These are phyloP conservation scores for Rhombomys opimus DNA, from an alignment of 2,113 vertebrate species.

Conservation along the genomic window DNA sequence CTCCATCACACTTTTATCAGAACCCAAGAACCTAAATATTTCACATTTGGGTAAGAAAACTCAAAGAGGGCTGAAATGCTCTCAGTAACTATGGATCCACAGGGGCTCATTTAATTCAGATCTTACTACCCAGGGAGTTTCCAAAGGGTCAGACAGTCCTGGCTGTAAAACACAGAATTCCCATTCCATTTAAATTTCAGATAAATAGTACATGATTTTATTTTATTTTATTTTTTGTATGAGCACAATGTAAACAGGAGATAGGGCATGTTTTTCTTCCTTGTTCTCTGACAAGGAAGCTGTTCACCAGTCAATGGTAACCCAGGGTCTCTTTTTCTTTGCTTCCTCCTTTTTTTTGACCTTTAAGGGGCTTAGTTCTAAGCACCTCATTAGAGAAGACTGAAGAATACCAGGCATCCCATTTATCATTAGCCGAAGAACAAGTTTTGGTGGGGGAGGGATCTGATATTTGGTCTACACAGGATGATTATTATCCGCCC, in stretches of 20 bases:
- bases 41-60: constrained; percentile 40
- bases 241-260: neutral
- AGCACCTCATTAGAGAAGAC: constrained; percentile 38
- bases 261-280: neutral
- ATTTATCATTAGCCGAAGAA: constrained; percentile 42
- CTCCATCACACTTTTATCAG: neutral
- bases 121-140: constrained; percentile 2
- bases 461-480: constrained; percentile 55
- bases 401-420: neutral
- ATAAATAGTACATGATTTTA: neutral
- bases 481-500: neutral
- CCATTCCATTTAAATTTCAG: constrained; percentile 21
- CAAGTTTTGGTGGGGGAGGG: constrained; percentile 28
- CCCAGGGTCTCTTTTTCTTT: neutral
- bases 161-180: neutral
- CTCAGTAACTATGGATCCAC: neutral
- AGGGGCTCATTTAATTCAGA: neutral
- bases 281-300: neutral
- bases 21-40: neutral
- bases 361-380: constrained; percentile 63
- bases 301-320: neutral
- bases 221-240: neutral
- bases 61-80: neutral
- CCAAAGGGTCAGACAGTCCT: neutral
- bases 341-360: neutral